Evolutionary conservation across 1,140 invertebrate species (phyloP), one percentile per base, ranked within the genome.

Genomic region (Drosophila triauraria): DNA sequence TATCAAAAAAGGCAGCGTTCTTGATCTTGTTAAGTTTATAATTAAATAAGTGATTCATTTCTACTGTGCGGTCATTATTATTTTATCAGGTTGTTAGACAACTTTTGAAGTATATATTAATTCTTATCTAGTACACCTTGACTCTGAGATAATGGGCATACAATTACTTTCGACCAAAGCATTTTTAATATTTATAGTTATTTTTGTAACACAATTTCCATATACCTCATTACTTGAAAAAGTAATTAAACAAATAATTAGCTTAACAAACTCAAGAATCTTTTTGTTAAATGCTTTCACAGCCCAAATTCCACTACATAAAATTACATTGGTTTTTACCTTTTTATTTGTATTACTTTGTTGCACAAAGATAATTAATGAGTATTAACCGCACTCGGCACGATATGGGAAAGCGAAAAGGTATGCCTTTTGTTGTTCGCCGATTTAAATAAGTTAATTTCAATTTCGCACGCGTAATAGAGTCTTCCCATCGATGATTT

Each of bases 401-500:
- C 44, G 46, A 68, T 47, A 20, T 63, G 65, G 59, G 38, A 64
- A 42, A 51, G 3, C 9, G 6, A 9, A 44, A 25, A 64, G 59
- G 64, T 30, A 67, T 44, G 53, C 17, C 47, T 67, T 69, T 67
- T 69, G 67, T 67, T 69, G 65, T 69, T 35, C 65, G 20, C 1
- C 1, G 25, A 50, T 27, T 47, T 58, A 35, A 57, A 71, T 54
- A 46, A 25, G 47, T 68, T 54, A 67, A 68, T 70, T 68, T 70
- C 43, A 67, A 68, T 70, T 68, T 70, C 43, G 48, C 62, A 47
- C 46, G 43, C 47, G 27, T 67, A 54, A 82, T 70, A 48, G 72
- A 71, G 58, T 54, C 32, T 35, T 46, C 43, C 44, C 53, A 58
- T 56, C 38, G 43, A 20, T 30, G 47, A 20, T 44, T 44, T 43